Evolutionary conservation across 2,888 invertebrate species (phyloP).

Genomic region (Aethes cnicana): DNA sequence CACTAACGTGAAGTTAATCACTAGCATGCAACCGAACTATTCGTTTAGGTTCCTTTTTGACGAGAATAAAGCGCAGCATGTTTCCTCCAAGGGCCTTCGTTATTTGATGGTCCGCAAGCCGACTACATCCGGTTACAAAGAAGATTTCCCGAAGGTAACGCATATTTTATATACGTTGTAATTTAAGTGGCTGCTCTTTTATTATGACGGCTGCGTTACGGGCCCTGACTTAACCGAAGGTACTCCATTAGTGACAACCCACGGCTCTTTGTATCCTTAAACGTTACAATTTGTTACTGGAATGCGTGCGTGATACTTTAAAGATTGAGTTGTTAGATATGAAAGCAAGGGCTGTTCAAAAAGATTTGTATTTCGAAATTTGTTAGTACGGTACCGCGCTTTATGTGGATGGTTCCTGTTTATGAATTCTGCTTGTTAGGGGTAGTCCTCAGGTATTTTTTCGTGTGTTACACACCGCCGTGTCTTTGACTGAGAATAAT

Average conservation of each 20-base stretch:
- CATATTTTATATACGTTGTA: slow-evolving; percentile 70
- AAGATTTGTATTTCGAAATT: too few relatives aligned
- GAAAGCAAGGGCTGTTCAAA: too few relatives aligned
- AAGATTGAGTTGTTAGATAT: background rate
- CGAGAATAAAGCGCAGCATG: slow-evolving; percentile 47
- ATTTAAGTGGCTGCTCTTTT: slow-evolving; percentile 65
- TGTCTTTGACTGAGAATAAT: slow-evolving; percentile 79
- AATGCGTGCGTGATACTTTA: too few relatives aligned
- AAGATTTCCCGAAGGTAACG: slow-evolving; percentile 75
- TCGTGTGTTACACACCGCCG: slow-evolving; percentile 68
- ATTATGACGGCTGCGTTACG: slow-evolving; percentile 46
- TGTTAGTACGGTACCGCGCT: too few relatives aligned
- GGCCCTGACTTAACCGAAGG: background rate
- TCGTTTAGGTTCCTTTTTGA: slow-evolving; percentile 41
- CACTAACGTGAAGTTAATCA: background rate
- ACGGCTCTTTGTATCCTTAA: background rate
- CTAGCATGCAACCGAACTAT: background rate
- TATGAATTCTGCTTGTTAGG: slow-evolving; percentile 16
- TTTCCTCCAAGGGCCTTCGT: slow-evolving; percentile 56
- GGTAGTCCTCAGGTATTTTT: slow-evolving; percentile 42
- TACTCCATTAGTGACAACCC: slow-evolving; percentile 1
- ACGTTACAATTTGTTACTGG: background rate
- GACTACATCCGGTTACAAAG: slow-evolving; percentile 57
- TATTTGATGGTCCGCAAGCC: slow-evolving; percentile 64
- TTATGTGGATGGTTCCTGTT: slow-evolving; percentile 8